These are phyloP conservation scores for Paracyclopina nana DNA, from an alignment of 1,140 invertebrate species.

Conservation along the genomic window DNA sequence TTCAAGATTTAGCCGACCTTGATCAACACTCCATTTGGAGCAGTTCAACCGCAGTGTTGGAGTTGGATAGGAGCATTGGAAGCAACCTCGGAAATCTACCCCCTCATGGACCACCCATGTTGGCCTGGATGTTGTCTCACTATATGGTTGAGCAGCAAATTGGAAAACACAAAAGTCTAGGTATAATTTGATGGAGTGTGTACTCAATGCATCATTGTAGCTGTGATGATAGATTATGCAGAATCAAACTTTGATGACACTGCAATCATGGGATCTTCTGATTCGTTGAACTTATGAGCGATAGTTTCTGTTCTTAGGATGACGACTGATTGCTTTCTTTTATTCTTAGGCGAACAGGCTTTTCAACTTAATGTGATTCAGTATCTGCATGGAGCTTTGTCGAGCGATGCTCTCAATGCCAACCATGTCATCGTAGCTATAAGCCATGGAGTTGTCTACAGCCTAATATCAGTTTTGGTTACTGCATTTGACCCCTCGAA, in stretches of 20 bases:
- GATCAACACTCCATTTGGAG: background rate
- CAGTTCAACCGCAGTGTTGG: background rate
- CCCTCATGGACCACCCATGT: conserved; percentile 15
- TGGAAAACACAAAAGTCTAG: background rate
- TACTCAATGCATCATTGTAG: no score
- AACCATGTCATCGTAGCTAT: background rate
- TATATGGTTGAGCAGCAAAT: conserved; percentile 11
- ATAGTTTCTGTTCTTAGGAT: no score
- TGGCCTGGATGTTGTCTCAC: conserved; percentile 14
- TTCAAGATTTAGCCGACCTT: background rate
- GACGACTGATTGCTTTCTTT: no score
- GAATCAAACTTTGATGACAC: no score
- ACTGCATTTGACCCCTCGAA: conserved; percentile 1
- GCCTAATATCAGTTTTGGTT: background rate
- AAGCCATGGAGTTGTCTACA: conserved; percentile 2
- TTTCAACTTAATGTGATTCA: conserved; percentile 9
- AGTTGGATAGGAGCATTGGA: background rate
- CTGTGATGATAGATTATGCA: no score
- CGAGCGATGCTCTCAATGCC: background rate
- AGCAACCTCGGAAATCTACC: background rate
- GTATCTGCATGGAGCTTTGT: background rate
- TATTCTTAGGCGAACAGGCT: background rate
- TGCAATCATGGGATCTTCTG: no score
- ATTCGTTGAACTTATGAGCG: no score
- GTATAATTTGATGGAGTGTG: no score